A percentile compares a stretch with the other conserved stretches of the same genome.
Conservation (phyloP, 2,888 invertebrate genomes). For the Rhagonycha fulva region DNA sequence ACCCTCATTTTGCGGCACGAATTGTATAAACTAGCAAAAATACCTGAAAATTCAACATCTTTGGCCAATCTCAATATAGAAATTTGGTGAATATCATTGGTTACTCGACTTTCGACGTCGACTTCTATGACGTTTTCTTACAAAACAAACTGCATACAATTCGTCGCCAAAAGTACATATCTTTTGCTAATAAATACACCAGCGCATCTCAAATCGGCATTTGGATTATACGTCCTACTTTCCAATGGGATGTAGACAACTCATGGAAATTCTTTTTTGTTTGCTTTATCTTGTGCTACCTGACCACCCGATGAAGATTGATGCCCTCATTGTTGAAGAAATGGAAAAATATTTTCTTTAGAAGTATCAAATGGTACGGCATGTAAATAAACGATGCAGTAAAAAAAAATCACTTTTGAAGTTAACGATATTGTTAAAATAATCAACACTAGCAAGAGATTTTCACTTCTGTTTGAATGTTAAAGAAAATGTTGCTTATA, state of each 20-base stretch:
- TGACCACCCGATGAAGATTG: background rate
- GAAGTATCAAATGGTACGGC: background rate
- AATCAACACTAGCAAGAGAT: background rate
- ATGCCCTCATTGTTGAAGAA: background rate
- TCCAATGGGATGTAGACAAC: constrained; percentile 8
- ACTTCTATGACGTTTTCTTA: background rate
- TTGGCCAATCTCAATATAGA: constrained; percentile 1
- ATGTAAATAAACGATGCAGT: background rate
- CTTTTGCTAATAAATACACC: constrained; percentile 12
- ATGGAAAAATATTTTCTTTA: background rate
- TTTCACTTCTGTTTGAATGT: background rate
- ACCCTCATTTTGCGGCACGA: too few relatives aligned
- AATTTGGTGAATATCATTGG: background rate
- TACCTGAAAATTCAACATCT: constrained; percentile 9
- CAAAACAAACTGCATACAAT: constrained; percentile 14
- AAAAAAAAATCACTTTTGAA: background rate
- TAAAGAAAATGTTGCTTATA: background rate
- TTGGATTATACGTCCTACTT: constrained; percentile 7
- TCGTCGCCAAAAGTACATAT: constrained; percentile 3
- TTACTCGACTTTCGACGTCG: background rate
- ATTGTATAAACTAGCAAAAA: too few relatives aligned
- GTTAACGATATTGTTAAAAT: background rate
- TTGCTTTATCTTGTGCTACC: background rate
- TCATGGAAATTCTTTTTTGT: constrained; percentile 6
- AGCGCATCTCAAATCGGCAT: constrained; percentile 6